Evolutionary conservation across 2,888 invertebrate species (phyloP).

Genomic region (Brachylomia viminalis): DNA sequence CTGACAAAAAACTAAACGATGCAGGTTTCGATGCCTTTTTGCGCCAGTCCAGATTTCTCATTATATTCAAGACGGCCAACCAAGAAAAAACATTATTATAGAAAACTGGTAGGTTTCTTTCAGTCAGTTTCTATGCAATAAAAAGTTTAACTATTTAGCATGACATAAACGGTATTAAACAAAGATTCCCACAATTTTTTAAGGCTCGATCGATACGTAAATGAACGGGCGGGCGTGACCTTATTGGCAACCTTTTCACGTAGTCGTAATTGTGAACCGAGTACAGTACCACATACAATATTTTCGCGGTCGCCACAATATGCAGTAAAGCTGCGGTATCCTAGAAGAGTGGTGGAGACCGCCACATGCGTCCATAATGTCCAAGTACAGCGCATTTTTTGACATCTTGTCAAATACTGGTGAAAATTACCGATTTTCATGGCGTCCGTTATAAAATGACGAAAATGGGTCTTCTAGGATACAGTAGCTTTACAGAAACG

Average conservation of each 20-base stretch:
- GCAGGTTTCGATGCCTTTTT: conserved; percentile 47
- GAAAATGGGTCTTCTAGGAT: too few species aligned
- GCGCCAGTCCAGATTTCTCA: conserved; percentile 42
- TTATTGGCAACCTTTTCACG: conserved; percentile 55
- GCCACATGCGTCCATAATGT: too few species aligned
- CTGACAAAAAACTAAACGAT: conserved; percentile 15
- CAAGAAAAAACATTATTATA: conserved; percentile 40
- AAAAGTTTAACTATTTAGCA: conserved; percentile 48
- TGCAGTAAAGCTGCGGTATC: not conserved
- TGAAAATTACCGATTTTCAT: too few species aligned
- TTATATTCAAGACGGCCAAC: conserved; percentile 38
- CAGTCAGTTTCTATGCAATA: conserved; percentile 11
- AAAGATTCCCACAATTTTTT: conserved; percentile 32
- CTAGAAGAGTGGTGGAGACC: too few species aligned
- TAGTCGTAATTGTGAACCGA: conserved; percentile 45
- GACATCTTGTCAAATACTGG: too few species aligned
- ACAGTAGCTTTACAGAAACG: not conserved
- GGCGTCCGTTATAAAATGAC: too few species aligned
- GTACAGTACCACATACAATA: conserved; percentile 1
- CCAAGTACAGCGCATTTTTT: too few species aligned
- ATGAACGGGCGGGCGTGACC: conserved; percentile 57
- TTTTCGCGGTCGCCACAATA: conserved; percentile 32
- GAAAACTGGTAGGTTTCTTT: conserved; percentile 45
- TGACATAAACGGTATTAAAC: conserved; percentile 40
- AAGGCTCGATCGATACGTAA: conserved; percentile 55